A percentile compares a stretch with the other conserved stretches of the same genome.
Evolutionary conservation across 2,888 invertebrate species (phyloP).

Genomic region (Drosophila suboccidentalis): DNA sequence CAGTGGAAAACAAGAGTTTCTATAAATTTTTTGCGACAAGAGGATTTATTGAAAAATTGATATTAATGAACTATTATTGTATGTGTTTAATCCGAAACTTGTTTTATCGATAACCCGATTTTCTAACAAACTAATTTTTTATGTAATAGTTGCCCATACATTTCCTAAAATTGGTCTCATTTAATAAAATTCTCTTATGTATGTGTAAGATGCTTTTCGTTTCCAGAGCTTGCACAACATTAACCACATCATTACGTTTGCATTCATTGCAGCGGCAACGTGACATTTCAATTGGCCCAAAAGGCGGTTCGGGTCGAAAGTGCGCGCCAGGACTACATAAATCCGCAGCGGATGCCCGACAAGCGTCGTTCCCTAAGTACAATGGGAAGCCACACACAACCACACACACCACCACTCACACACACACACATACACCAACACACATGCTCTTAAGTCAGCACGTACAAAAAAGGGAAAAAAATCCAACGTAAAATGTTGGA

Average conservation of each 20-base stretch:
- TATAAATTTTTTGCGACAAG: not conserved
- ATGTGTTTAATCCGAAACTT: too few species aligned
- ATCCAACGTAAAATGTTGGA: constrained; percentile 63
- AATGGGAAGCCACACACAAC: constrained; percentile 28
- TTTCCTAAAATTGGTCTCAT: not conserved
- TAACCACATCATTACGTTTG: constrained; percentile 77
- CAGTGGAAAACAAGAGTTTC: not conserved
- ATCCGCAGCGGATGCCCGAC: constrained; percentile 50
- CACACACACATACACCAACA: not conserved
- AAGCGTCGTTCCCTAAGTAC: constrained; percentile 45
- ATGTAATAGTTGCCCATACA: not conserved
- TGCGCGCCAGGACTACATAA: constrained; percentile 68
- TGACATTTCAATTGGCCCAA: constrained; percentile 77
- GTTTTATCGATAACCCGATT: too few species aligned
- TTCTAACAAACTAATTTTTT: too few species aligned
- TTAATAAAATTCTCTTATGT: not conserved
- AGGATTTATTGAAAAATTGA: constrained; percentile 3
- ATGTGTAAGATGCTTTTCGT: constrained; percentile 6
- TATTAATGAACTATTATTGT: too few species aligned
- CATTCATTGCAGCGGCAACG: constrained; percentile 74
- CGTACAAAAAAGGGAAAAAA: constrained; percentile 48
- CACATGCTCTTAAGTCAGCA: constrained; percentile 49
- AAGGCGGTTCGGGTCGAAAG: constrained; percentile 66
- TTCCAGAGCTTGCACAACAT: constrained; percentile 47
- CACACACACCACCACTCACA: constrained; percentile 11